Conservation (phyloP, 2,888 invertebrate species). For the Eupithecia abbreviata region DNA sequence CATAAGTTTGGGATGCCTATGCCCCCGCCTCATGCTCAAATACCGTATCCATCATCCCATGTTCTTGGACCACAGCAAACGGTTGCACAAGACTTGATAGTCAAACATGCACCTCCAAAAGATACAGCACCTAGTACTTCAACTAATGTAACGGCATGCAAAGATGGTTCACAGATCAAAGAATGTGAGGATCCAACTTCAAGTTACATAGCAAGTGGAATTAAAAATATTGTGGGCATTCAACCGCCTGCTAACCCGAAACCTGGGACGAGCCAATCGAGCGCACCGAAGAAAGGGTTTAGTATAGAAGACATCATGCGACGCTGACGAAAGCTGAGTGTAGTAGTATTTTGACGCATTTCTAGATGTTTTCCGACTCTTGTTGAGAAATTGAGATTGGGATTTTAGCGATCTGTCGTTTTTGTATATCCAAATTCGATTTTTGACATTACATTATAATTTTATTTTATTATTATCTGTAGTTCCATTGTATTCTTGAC, state of each 20-base stretch:
- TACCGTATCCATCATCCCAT: slow-evolving; percentile 70
- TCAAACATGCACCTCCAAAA: slow-evolving; percentile 81
- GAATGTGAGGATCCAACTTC: slow-evolving; percentile 66
- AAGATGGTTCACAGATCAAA: slow-evolving; percentile 61
- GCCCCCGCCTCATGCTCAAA: slow-evolving; percentile 77
- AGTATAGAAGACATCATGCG: slow-evolving; percentile 96
- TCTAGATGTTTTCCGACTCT: slow-evolving; percentile 39
- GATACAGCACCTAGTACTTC: slow-evolving; percentile 70
- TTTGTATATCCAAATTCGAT: slow-evolving; percentile 1
- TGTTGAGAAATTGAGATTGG: neutral
- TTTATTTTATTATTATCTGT: neutral
- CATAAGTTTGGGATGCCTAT: slow-evolving; percentile 79
- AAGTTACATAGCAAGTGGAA: slow-evolving; percentile 75
- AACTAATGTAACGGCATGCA: slow-evolving; percentile 71
- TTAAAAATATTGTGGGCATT: slow-evolving; percentile 81
- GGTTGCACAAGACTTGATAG: slow-evolving; percentile 80
- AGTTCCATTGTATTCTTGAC: neutral
- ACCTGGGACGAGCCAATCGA: slow-evolving; percentile 83
- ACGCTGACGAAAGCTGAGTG: slow-evolving; percentile 65
- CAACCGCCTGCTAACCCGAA: slow-evolving; percentile 77
- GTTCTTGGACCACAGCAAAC: slow-evolving; percentile 79
- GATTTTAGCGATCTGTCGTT: neutral
- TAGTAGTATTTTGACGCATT: slow-evolving; percentile 47
- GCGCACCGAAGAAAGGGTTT: slow-evolving; percentile 91
- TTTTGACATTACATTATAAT: neutral